These are phyloP conservation scores for Euwallacea fornicatus DNA, from an alignment of 1,140 invertebrate species.

Conservation along the genomic window DNA sequence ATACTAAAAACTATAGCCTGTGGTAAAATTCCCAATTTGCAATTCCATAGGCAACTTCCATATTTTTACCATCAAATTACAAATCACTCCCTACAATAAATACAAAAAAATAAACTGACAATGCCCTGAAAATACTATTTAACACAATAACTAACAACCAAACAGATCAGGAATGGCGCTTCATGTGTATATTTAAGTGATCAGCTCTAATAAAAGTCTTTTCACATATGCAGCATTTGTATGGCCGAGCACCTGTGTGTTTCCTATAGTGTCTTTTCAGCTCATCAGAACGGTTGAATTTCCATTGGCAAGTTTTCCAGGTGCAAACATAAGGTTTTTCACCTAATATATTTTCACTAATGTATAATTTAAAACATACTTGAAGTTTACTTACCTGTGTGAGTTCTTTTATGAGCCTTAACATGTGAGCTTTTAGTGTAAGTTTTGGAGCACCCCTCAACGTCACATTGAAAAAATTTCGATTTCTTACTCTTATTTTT, in stretches of 20 bases:
- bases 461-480: constrained; percentile 25
- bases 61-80: background rate
- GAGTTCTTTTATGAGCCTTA: constrained; percentile 30
- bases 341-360: constrained; percentile 45
- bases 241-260: constrained; percentile 86
- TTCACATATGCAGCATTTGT: constrained; percentile 82
- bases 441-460: constrained; percentile 23
- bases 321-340: constrained; percentile 87
- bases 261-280: constrained; percentile 82
- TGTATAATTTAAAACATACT: background rate
- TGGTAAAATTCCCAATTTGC: no score
- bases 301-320: constrained; percentile 88
- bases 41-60: background rate
- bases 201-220: constrained; percentile 86
- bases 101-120: constrained; percentile 17
- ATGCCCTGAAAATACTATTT: constrained; percentile 16
- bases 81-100: background rate
- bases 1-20: no score
- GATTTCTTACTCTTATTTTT: constrained; percentile 11
- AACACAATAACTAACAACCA: constrained; percentile 2
- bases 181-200: constrained; percentile 78
- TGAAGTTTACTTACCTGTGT: constrained; percentile 17
- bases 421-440: constrained; percentile 35
- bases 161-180: constrained; percentile 25
- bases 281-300: constrained; percentile 86